A percentile compares a stretch with the other conserved stretches of the same genome.
These are phyloP conservation scores for Campylomormyrus numenius DNA, from an alignment of 2,113 vertebrate genomes.

Conservation along the genomic window DNA sequence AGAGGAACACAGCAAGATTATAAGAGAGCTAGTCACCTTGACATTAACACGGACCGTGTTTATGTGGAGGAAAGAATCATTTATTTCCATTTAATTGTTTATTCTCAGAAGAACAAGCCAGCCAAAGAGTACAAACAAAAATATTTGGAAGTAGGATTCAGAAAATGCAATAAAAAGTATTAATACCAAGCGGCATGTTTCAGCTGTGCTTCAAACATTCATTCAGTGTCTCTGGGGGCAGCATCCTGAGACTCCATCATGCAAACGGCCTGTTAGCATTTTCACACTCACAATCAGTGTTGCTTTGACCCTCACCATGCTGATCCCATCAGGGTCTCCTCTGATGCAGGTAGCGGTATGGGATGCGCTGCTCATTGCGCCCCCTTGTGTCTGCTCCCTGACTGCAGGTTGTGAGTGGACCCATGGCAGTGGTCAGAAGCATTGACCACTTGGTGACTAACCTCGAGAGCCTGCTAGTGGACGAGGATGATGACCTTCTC, in stretches of 20 bases:
- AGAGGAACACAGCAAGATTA: neutral
- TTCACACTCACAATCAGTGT: neutral
- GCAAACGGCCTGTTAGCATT: slow-evolving; percentile 31
- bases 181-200: neutral
- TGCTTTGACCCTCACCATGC: slow-evolving; percentile 20
- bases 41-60: neutral
- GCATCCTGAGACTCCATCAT: slow-evolving; percentile 44
- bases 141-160: neutral
- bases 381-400: slow-evolving; percentile 22
- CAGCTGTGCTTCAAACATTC: neutral
- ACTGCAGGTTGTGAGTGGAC: slow-evolving; percentile 70
- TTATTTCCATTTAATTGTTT: neutral
- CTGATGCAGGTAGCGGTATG: neutral
- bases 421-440: slow-evolving; percentile 72
- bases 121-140: neutral
- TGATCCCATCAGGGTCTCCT: neutral
- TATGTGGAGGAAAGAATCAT: neutral
- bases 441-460: slow-evolving; percentile 68
- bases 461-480: slow-evolving; percentile 58
- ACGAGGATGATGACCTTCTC: slow-evolving; percentile 51
- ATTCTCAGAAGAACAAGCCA: neutral
- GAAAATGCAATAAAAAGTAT: neutral
- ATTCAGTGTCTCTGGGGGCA: neutral
- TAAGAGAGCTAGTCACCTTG: neutral
- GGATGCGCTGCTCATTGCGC: slow-evolving; percentile 14